These are phyloP conservation scores for Thoracochromis brauschi DNA, from an alignment of 2,113 vertebrate genomes.

Conservation along the genomic window DNA sequence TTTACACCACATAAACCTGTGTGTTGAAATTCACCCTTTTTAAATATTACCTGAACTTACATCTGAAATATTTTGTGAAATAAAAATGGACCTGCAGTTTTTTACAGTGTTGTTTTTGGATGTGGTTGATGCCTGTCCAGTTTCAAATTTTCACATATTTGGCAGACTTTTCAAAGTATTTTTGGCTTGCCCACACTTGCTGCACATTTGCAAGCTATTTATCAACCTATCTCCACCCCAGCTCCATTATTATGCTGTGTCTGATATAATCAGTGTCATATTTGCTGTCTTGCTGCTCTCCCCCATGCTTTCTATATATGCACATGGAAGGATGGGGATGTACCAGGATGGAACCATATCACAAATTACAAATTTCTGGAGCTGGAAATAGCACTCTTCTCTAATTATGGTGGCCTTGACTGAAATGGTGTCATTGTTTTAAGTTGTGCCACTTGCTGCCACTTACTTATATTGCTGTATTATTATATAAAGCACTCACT, in stretches of 20 bases:
- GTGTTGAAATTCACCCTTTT: background rate
- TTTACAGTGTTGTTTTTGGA: background rate
- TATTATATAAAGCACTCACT: background rate
- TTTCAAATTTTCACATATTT: background rate
- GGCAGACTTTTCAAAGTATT: background rate
- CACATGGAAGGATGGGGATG: background rate
- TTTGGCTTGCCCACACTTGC: background rate
- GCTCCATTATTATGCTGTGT: background rate
- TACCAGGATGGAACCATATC: background rate
- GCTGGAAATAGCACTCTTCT: background rate
- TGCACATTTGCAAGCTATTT: background rate
- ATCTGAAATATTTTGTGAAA: background rate
- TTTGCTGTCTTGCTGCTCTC: background rate
- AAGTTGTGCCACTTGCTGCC: background rate
- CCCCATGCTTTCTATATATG: background rate
- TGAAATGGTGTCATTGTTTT: background rate
- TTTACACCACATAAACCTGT: background rate
- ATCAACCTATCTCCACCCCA: background rate
- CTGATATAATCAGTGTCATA: background rate
- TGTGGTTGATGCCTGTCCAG: background rate
- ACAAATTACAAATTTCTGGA: background rate
- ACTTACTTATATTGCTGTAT: background rate
- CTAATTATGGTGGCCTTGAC: background rate
- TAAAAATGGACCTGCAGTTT: background rate
- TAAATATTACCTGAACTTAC: background rate